Evolutionary conservation across 2,797 vertebrate species (phyloP).

Genomic region (Neostethus bicornis): DNA sequence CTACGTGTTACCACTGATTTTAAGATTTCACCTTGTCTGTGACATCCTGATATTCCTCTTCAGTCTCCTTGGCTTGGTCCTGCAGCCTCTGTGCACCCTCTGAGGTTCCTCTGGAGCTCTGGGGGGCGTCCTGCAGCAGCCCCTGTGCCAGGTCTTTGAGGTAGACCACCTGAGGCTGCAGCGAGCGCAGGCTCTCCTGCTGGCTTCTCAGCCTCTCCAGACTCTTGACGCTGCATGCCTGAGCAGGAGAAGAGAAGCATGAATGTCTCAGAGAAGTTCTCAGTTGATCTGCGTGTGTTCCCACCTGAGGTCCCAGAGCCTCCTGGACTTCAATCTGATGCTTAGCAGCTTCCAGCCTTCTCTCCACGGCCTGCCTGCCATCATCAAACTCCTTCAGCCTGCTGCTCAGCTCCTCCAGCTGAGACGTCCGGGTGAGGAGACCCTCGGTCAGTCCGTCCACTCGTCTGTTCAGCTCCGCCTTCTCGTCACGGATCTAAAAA

Average conservation of each 20-base stretch:
- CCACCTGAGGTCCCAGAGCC: conserved; percentile 86
- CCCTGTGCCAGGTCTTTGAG: conserved; percentile 90
- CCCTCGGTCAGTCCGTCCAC: conserved; percentile 88
- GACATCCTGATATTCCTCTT: conserved; percentile 84
- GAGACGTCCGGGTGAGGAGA: conserved; percentile 84
- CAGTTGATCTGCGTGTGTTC: background rate
- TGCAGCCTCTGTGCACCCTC: conserved; percentile 85
- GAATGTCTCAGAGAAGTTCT: no score
- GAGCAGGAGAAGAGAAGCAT: conserved; percentile 23
- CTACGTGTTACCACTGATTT: no score
- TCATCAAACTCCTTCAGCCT: conserved; percentile 96
- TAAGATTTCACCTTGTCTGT: conserved; percentile 81
- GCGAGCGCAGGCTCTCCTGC: conserved; percentile 87
- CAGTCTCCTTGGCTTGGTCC: conserved; percentile 82
- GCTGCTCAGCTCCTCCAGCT: conserved; percentile 91
- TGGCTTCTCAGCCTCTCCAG: conserved; percentile 91
- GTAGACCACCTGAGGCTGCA: conserved; percentile 92
- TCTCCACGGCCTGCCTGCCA: conserved; percentile 89
- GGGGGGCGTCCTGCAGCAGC: conserved; percentile 90
- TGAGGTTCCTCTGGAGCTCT: conserved; percentile 64
- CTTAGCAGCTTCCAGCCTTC: conserved; percentile 91
- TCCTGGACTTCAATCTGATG: conserved; percentile 97
- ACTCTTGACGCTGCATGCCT: conserved; percentile 96
- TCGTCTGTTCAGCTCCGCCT: conserved; percentile 88
- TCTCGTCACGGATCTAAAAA: conserved; percentile 87